Conservation (phyloP, 2,113 vertebrate species). For the Leptosomus discolor region DNA sequence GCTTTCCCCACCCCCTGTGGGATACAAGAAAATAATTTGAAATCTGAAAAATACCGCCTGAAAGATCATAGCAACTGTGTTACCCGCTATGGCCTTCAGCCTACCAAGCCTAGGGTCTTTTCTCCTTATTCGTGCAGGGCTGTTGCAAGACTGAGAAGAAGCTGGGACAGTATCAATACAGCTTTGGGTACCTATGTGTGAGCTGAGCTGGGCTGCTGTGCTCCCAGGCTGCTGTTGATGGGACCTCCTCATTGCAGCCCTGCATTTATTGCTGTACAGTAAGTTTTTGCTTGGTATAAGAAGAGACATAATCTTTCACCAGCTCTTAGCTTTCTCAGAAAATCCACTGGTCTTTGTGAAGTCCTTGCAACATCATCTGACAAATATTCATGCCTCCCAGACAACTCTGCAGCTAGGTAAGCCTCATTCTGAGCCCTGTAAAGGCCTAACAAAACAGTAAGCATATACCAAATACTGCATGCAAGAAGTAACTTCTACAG, state of each 20-base stretch:
- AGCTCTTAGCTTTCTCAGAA: background rate
- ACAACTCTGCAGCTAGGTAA: background rate
- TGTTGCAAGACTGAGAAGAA: background rate
- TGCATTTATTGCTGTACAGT: background rate
- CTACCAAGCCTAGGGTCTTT: background rate
- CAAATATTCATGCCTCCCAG: background rate
- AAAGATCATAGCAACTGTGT: background rate
- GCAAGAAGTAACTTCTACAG: background rate
- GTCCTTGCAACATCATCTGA: background rate
- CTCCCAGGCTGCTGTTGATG: background rate
- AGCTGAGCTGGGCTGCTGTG: background rate
- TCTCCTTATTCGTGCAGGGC: background rate
- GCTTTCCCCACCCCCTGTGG: constrained; percentile 87
- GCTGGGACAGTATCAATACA: background rate
- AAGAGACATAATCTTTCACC: background rate
- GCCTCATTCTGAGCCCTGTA: background rate
- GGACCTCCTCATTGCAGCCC: background rate
- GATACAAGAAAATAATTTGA: background rate
- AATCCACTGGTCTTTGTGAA: background rate
- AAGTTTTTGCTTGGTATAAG: background rate
- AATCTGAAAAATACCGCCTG: background rate
- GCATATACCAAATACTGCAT: background rate
- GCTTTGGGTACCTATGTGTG: background rate
- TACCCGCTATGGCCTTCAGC: background rate
- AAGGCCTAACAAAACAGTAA: background rate